These are phyloP conservation scores for Manis pentadactyla DNA, from an alignment of 2,797 vertebrate species.

Conservation along the genomic window DNA sequence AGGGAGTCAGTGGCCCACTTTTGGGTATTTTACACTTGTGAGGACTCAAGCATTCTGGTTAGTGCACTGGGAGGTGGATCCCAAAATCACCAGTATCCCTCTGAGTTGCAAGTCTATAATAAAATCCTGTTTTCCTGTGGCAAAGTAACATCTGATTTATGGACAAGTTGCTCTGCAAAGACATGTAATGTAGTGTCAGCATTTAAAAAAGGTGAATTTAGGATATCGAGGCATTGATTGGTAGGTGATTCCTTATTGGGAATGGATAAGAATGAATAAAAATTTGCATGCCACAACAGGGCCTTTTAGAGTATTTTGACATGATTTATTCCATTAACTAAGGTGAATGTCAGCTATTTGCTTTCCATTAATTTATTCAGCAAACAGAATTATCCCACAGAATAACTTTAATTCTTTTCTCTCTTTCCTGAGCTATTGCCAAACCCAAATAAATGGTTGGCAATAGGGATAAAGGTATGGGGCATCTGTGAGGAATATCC, in stretches of 20 bases:
- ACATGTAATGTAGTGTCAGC: constrained; percentile 44
- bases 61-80: not conserved
- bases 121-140: not conserved
- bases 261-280: constrained; percentile 42
- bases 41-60: not conserved
- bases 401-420: not conserved
- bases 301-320: not conserved
- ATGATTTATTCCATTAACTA: constrained; percentile 43
- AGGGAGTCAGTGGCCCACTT: not conserved
- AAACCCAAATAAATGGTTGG: not conserved
- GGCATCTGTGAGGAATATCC: not conserved
- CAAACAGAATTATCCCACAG: not conserved
- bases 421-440: not conserved
- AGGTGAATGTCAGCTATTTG: not conserved
- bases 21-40: not conserved
- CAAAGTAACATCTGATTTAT: constrained; percentile 39
- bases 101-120: not conserved
- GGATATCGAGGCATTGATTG: constrained; percentile 31
- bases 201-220: constrained; percentile 53
- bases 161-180: constrained; percentile 1
- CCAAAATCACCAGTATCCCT: not conserved
- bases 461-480: not conserved
- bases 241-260: constrained; percentile 9
- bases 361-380: constrained; percentile 42
- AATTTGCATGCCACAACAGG: constrained; percentile 3